Conservation (phyloP, 1,140 invertebrate species). For the Helicoverpa armigera region DNA sequence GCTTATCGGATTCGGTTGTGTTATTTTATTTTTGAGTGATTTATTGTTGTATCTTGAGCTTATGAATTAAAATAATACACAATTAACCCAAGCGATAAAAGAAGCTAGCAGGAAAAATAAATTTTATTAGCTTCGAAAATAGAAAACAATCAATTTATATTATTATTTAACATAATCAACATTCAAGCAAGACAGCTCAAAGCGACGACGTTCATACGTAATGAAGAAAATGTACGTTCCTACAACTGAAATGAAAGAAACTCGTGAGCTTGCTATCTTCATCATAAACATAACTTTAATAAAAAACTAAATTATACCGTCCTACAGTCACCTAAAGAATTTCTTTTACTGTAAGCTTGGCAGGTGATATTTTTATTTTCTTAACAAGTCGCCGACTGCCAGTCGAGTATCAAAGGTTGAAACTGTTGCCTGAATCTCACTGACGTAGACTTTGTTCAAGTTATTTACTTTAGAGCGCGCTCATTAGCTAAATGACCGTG, state of each 20-base stretch:
- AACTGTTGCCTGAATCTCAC: conserved; percentile 68
- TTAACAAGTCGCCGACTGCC: conserved; percentile 60
- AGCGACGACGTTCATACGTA: neutral
- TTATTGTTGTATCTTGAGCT: too few species aligned
- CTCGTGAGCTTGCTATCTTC: conserved; percentile 12
- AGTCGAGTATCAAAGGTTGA: conserved; percentile 72
- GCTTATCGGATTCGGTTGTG: conserved; percentile 1
- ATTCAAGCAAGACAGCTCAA: neutral
- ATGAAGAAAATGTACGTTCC: neutral
- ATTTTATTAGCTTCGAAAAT: neutral
- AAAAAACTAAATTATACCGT: conserved; percentile 36
- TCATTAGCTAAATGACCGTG: conserved; percentile 82
- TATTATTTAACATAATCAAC: neutral
- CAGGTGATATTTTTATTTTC: conserved; percentile 63
- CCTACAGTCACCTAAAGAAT: conserved; percentile 32
- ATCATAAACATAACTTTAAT: conserved; percentile 21
- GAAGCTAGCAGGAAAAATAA: too few species aligned
- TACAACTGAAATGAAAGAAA: conserved; percentile 13
- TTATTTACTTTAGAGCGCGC: conserved; percentile 79
- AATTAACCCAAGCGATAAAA: too few species aligned
- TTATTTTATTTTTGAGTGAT: neutral
- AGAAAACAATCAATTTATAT: neutral
- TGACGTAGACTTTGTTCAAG: conserved; percentile 76
- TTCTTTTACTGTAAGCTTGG: conserved; percentile 37
- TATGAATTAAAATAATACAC: neutral